phyloP scores from a whole-genome alignment of 2,888 invertebrate species.

The Cataglyphis livida region DNA sequence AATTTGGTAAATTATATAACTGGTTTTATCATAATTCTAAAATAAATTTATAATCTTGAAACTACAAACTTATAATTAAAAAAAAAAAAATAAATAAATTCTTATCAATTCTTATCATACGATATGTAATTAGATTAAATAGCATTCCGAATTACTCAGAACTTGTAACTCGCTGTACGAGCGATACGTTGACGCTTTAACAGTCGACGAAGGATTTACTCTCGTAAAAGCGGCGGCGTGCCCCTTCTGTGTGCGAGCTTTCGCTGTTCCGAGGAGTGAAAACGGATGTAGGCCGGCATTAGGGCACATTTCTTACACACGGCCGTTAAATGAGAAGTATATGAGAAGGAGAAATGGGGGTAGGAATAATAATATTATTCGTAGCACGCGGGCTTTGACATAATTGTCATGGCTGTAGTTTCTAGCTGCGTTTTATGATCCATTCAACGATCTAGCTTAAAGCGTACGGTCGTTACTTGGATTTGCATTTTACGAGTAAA shows the following conservation, averaged over 20 bases:
- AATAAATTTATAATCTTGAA: slow-evolving; percentile 29
- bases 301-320: slow-evolving; percentile 22
- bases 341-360: neutral
- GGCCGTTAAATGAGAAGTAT: slow-evolving; percentile 33
- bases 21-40: slow-evolving; percentile 18
- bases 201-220: slow-evolving; percentile 4
- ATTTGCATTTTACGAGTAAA: slow-evolving; percentile 82
- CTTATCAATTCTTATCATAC: slow-evolving; percentile 25
- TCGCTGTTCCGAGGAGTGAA: slow-evolving; percentile 31
- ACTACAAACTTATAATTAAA: neutral
- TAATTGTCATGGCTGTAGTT: slow-evolving; percentile 73
- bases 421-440: slow-evolving; percentile 77
- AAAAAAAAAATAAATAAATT: neutral
- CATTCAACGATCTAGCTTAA: slow-evolving; percentile 75
- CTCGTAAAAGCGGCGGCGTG: neutral
- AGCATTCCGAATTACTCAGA: slow-evolving; percentile 2
- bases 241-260: neutral
- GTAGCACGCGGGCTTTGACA: slow-evolving; percentile 65
- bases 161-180: neutral
- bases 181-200: slow-evolving; percentile 1
- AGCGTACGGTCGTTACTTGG: slow-evolving; percentile 77
- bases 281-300: slow-evolving; percentile 39
- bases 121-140: neutral
- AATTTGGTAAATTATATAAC: neutral
- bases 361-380: slow-evolving; percentile 50